phyloP scores from a whole-genome alignment of 2,888 invertebrate species.

The Drosophila birchii region DNA sequence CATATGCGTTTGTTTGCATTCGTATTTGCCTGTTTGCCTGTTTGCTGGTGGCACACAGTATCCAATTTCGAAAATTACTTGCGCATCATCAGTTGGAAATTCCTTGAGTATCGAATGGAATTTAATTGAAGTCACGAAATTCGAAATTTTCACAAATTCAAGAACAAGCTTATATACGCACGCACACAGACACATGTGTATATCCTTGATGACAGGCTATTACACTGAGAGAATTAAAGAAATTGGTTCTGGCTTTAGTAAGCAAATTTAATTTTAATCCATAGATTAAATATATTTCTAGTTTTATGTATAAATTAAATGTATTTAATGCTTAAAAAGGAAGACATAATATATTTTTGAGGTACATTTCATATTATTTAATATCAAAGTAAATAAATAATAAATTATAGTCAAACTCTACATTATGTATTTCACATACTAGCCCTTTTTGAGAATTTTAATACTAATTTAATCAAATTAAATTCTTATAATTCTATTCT shows the following conservation, averaged over 20 bases:
- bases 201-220: neutral
- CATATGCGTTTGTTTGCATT: slow-evolving; percentile 40
- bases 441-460: neutral
- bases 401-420: neutral
- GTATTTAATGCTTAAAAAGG: neutral
- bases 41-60: slow-evolving; percentile 77
- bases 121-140: slow-evolving; percentile 84
- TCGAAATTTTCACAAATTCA: slow-evolving; percentile 66
- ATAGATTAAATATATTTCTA: too few relatives aligned
- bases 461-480: neutral
- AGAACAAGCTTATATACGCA: slow-evolving; percentile 49
- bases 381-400: neutral
- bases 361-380: too few relatives aligned
- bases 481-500: too few relatives aligned
- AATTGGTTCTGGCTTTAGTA: neutral
- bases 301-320: neutral
- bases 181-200: slow-evolving; percentile 7
- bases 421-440: too few relatives aligned
- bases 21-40: slow-evolving; percentile 63
- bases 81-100: slow-evolving; percentile 80
- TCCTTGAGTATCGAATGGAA: slow-evolving; percentile 84
- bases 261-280: neutral
- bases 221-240: neutral
- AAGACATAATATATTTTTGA: neutral
- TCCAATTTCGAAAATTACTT: slow-evolving; percentile 83